phyloP scores from a whole-genome alignment of 2,113 vertebrate species.

The Trachemys scripta region DNA sequence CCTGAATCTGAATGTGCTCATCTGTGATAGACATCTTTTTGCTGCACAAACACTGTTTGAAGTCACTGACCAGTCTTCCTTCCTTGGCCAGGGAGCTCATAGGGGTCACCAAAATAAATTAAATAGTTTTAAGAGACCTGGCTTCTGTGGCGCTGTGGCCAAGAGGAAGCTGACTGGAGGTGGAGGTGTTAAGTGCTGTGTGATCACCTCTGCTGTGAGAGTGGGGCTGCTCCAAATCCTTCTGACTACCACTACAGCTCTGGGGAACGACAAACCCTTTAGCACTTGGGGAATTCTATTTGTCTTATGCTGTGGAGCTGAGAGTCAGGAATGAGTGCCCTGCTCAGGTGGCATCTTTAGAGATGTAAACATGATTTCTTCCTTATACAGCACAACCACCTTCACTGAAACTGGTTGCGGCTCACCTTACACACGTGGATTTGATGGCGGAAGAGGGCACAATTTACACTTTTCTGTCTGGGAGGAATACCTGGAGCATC shows the following conservation, averaged over 20 bases:
- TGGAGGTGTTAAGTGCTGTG: not conserved
- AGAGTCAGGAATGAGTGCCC: not conserved
- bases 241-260: not conserved
- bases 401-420: not conserved
- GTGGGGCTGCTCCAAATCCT: not conserved
- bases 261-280: not conserved
- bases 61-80: conserved; percentile 57
- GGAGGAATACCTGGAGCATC: not conserved
- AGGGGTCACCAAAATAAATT: conserved; percentile 12
- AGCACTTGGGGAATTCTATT: not conserved
- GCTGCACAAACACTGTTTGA: conserved; percentile 53
- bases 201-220: not conserved
- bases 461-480: not conserved
- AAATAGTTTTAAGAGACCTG: not conserved
- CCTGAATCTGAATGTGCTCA: not conserved
- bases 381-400: not conserved
- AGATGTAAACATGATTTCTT: not conserved
- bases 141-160: not conserved
- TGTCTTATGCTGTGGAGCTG: not conserved
- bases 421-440: not conserved
- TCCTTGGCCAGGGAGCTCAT: conserved; percentile 13
- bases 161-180: not conserved
- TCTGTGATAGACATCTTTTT: conserved; percentile 62
- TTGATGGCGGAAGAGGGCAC: not conserved
- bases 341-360: not conserved